Evolutionary conservation across 2,888 invertebrate genomes (phyloP).

Genomic region (Ectobius pallidus): DNA sequence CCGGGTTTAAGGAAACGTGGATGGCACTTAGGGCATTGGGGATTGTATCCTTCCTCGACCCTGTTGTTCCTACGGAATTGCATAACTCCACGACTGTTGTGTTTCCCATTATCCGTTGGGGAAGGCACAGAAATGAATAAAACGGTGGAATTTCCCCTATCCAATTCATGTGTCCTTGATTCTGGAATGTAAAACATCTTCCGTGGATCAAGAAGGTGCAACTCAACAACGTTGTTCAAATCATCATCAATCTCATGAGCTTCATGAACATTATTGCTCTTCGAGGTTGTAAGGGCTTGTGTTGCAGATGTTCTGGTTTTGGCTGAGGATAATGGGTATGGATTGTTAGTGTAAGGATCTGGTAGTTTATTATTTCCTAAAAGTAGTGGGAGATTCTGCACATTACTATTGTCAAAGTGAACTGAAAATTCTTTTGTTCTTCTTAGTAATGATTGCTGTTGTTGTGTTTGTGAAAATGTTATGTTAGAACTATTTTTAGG

Average conservation of each 20-base stretch:
- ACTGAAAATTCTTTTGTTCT: neutral
- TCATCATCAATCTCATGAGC: neutral
- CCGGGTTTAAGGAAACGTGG: slow-evolving; percentile 66
- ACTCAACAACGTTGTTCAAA: slow-evolving; percentile 39
- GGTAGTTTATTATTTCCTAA: neutral
- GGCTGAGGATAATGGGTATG: neutral
- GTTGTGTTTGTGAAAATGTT: neutral
- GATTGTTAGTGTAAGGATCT: neutral
- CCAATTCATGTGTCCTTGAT: neutral
- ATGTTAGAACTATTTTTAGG: neutral
- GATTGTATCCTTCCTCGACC: neutral
- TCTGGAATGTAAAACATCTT: slow-evolving; percentile 67
- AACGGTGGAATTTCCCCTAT: slow-evolving; percentile 26
- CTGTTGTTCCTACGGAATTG: slow-evolving; percentile 17
- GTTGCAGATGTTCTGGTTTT: too few relatives aligned
- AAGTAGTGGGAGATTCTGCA: neutral
- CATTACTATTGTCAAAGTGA: neutral
- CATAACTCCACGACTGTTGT: slow-evolving; percentile 29
- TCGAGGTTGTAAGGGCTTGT: too few relatives aligned
- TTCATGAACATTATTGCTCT: neutral
- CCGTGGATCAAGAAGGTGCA: slow-evolving; percentile 60
- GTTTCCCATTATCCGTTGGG: neutral
- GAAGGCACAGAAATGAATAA: slow-evolving; percentile 28
- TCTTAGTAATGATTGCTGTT: neutral
- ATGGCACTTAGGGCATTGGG: slow-evolving; percentile 58